phyloP scores from a whole-genome alignment of 2,113 vertebrate species.

The Calypte anna region DNA sequence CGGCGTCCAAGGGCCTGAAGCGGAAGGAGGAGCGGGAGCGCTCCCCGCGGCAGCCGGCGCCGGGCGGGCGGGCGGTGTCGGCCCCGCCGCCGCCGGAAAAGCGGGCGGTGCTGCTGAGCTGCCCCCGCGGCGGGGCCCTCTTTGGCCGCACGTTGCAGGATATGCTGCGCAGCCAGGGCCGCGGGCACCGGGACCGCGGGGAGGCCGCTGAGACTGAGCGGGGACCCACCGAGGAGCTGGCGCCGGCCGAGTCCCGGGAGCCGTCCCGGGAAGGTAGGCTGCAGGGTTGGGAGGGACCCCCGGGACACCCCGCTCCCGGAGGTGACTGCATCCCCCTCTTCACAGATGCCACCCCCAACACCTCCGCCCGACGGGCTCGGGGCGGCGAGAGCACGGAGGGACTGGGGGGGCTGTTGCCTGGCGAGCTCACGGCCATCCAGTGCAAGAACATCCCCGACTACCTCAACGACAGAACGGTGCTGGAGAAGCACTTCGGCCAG shows the following conservation, averaged over 20 bases:
- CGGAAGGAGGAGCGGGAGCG: constrained; percentile 84
- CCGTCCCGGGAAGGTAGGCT: background rate
- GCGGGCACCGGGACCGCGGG: constrained; percentile 5
- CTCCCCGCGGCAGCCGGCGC: constrained; percentile 52
- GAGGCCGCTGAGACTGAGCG: background rate
- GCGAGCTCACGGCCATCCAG: constrained; percentile 79
- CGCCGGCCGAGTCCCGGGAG: background rate
- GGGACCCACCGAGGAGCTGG: background rate
- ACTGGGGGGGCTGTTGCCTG: constrained; percentile 54
- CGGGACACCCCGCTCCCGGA: background rate
- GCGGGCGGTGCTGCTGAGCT: constrained; percentile 77
- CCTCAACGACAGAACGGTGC: constrained; percentile 79
- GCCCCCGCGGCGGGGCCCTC: constrained; percentile 72
- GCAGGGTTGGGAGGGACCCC: too few relatives aligned
- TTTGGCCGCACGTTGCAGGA: constrained; percentile 82
- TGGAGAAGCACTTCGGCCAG: constrained; percentile 85
- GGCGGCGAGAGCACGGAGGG: constrained; percentile 81
- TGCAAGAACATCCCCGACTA: constrained; percentile 84
- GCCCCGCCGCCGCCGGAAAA: constrained; percentile 75
- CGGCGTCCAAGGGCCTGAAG: constrained; percentile 79
- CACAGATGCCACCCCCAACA: background rate
- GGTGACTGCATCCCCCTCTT: background rate
- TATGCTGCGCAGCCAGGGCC: constrained; percentile 79
- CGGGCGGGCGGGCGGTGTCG: constrained; percentile 53
- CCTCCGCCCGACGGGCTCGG: constrained; percentile 41